A percentile compares a stretch with the other conserved stretches of the same genome.
Conservation (phyloP, 2,888 invertebrate genomes). For the Conistra vaccinii region DNA sequence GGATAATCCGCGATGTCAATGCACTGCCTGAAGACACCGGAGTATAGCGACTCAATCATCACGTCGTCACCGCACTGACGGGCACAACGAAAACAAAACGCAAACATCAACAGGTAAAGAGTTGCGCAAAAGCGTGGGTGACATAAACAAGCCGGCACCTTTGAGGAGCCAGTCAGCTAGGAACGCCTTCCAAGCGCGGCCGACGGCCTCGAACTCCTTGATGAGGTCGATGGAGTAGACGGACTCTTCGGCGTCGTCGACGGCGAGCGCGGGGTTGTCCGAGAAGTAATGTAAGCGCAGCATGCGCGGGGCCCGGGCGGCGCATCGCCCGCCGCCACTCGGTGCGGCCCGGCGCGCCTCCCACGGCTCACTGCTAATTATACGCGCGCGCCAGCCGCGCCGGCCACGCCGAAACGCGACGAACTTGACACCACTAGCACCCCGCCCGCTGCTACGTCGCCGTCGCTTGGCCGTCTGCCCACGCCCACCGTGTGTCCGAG, state of each 20-base stretch:
- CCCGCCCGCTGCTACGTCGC: constrained; percentile 67
- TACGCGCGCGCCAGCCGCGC: constrained; percentile 77
- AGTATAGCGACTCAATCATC: constrained; percentile 36
- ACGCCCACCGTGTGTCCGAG: constrained; percentile 67
- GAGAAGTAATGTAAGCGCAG: constrained; percentile 96
- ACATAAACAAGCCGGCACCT: constrained; percentile 85
- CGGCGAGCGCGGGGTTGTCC: constrained; percentile 93
- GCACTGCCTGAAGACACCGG: constrained; percentile 47
- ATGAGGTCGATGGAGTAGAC: constrained; percentile 96
- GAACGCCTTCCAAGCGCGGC: constrained; percentile 94
- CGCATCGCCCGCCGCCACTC: constrained; percentile 85
- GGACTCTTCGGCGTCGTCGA: constrained; percentile 90
- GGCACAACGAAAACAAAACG: constrained; percentile 69
- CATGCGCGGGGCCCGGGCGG: constrained; percentile 91
- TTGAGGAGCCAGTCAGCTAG: constrained; percentile 92
- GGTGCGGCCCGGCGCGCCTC: constrained; percentile 89
- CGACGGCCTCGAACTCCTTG: constrained; percentile 96
- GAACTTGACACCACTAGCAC: constrained; percentile 79
- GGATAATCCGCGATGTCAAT: constrained; percentile 55
- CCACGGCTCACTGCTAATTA: constrained; percentile 90
- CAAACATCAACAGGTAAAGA: constrained; percentile 72
- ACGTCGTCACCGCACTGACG: constrained; percentile 50
- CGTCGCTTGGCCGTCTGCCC: constrained; percentile 77
- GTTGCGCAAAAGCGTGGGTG: constrained; percentile 72
- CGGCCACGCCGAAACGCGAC: constrained; percentile 72